Percentiles rank a stretch among this genome's conserved stretches.
phyloP scores from a whole-genome alignment of 2,797 vertebrate species.

The Anomalospiza imberbis region DNA sequence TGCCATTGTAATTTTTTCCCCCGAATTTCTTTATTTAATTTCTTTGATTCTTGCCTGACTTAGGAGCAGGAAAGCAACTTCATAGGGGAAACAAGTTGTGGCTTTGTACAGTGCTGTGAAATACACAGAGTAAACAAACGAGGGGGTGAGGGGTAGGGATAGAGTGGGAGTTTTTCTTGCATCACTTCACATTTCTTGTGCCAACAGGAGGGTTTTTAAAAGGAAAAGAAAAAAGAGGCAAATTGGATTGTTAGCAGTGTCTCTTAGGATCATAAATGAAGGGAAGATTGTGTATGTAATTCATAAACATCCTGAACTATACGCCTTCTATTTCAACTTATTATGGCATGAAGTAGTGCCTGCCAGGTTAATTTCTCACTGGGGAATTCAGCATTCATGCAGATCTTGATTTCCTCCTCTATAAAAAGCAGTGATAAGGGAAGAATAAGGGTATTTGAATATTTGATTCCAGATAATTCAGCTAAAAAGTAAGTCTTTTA shows the following conservation, averaged over 20 bases:
- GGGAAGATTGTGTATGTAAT: slow-evolving; percentile 33
- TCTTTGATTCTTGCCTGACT: neutral
- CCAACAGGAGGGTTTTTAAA: neutral
- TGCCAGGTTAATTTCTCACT: slow-evolving; percentile 49
- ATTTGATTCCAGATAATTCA: neutral
- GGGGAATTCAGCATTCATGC: neutral
- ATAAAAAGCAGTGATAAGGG: slow-evolving; percentile 6
- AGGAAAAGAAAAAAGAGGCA: neutral
- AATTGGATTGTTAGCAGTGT: slow-evolving; percentile 33
- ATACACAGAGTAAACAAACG: neutral
- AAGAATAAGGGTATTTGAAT: neutral
- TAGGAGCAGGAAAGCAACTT: neutral
- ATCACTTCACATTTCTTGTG: neutral
- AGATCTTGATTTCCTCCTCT: slow-evolving; percentile 32
- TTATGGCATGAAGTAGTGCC: slow-evolving; percentile 56
- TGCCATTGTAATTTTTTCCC: neutral
- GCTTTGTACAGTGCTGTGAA: slow-evolving; percentile 19
- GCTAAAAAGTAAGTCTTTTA: slow-evolving; percentile 3
- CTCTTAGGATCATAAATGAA: slow-evolving; percentile 47
- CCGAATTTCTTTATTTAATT: neutral
- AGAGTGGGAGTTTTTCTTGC: slow-evolving; percentile 27
- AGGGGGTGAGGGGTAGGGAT: neutral
- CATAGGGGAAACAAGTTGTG: neutral
- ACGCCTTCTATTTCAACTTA: slow-evolving; percentile 43
- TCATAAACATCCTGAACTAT: slow-evolving; percentile 52